Evolutionary conservation across 2,797 vertebrate genomes (phyloP), one percentile per base, ranked within the genome.

Genomic region (Rhinichthys osculus): DNA sequence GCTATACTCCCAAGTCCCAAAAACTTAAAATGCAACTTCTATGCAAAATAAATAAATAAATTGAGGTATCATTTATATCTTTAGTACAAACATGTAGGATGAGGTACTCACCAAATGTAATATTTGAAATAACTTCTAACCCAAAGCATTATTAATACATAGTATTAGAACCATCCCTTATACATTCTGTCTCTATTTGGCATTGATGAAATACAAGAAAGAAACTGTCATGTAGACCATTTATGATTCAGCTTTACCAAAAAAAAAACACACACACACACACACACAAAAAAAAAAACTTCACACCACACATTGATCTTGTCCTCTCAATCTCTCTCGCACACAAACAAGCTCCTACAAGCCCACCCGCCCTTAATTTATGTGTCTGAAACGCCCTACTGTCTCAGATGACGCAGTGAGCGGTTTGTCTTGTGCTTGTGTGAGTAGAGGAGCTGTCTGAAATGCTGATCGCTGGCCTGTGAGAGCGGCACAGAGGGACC

Each of bases 391-490:
- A 78, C 6, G 30, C 81, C 81, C 7, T 73, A 84, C 77, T 85
- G 83, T 87, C 80, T 66, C 19, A 42, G 62, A 44, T 78, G 27
- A 73, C 81, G 84, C 90, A 78, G 84, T 79, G 83, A 67, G 69
- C 27, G 38, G 35, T 89, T 87, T 84, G 85, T 85, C 76, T 69
- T 88, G 81, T 87, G 85, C 66, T 87, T 21, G 30, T 44, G 70
- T 71, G 77, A 85, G 72, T 78, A 27, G 67, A 78, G 76, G 54
- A 66, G 83, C 76, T 85, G 85, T 88, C 78, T 81, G 81, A 79
- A 85, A 52, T 77, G 21, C 81, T 87, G 89, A 88, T 85, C 78
- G 64, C 57, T 78, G 19, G 82, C 57, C n/a, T 27, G 47, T 30
- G 72, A 50, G 77, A 16, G 54, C 0, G 23, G 62, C 62, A 80